A percentile compares a stretch with the other conserved stretches of the same genome.
These are phyloP conservation scores for Erebia ligea DNA, from an alignment of 2,888 invertebrate species.

Conservation along the genomic window DNA sequence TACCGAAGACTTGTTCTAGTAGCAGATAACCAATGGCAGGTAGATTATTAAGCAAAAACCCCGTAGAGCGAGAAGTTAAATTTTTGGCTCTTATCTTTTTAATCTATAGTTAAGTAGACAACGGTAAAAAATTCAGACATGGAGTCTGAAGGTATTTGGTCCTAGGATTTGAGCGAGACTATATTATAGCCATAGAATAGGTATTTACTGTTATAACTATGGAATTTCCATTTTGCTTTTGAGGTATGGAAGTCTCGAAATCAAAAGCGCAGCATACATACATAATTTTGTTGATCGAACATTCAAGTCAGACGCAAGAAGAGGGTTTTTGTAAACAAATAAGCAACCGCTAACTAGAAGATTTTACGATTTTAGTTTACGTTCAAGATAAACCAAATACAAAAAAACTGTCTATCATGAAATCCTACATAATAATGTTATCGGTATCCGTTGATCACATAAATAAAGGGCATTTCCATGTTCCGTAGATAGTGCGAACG, in stretches of 20 bases:
- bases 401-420: conserved; percentile 19
- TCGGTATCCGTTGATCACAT: conserved; percentile 38
- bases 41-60: background rate
- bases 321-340: background rate
- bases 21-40: background rate
- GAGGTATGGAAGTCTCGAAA: background rate
- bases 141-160: background rate
- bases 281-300: background rate
- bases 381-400: background rate
- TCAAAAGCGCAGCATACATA: background rate
- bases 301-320: background rate
- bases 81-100: background rate
- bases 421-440: conserved; percentile 35
- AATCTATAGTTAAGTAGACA: background rate
- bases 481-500: conserved; percentile 31
- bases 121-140: conserved; percentile 1
- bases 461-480: conserved; percentile 36
- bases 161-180: background rate
- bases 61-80: background rate
- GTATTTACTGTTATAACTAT: background rate
- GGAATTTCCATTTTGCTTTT: background rate
- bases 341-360: background rate
- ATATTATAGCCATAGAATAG: no score
- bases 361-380: background rate
- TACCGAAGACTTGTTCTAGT: conserved; percentile 10